Evolutionary conservation across 2,888 invertebrate species (phyloP).

Genomic region (Rotaria socialis): DNA sequence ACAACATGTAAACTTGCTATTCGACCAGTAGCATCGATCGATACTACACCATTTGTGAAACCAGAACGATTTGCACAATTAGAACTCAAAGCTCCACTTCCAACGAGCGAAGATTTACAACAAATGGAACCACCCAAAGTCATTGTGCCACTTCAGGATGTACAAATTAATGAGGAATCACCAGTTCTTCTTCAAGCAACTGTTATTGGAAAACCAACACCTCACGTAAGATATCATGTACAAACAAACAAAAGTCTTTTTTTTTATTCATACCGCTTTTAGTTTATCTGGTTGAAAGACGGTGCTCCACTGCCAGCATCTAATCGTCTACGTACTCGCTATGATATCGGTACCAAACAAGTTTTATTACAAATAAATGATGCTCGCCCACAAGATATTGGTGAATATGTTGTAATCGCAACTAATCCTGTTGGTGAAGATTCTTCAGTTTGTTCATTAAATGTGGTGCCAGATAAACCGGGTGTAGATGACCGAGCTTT

Average conservation of each 20-base stretch:
- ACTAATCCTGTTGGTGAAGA: slow-evolving; percentile 54
- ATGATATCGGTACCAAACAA: slow-evolving; percentile 27
- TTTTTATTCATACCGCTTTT: neutral
- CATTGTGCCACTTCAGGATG: slow-evolving; percentile 76
- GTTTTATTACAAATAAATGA: slow-evolving; percentile 41
- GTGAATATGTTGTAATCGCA: slow-evolving; percentile 53
- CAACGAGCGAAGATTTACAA: neutral
- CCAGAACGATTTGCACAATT: slow-evolving; percentile 37
- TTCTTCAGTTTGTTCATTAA: neutral
- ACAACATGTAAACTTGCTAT: slow-evolving; percentile 34
- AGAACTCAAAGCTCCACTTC: neutral
- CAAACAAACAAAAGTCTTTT: too few relatives aligned
- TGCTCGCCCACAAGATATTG: slow-evolving; percentile 40
- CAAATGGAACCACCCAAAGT: slow-evolving; percentile 69
- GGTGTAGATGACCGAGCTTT: neutral
- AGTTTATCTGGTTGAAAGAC: slow-evolving; percentile 41
- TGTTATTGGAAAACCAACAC: slow-evolving; percentile 53
- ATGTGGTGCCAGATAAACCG: neutral
- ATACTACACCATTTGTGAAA: slow-evolving; percentile 39
- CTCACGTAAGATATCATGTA: slow-evolving; percentile 15
- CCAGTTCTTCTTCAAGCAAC: slow-evolving; percentile 80
- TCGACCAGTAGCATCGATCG: neutral
- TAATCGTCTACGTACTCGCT: slow-evolving; percentile 37
- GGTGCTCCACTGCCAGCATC: slow-evolving; percentile 33
- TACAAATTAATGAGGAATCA: slow-evolving; percentile 83